Conservation (phyloP, 2,888 invertebrate species). For the Dasypogon diadema region DNA sequence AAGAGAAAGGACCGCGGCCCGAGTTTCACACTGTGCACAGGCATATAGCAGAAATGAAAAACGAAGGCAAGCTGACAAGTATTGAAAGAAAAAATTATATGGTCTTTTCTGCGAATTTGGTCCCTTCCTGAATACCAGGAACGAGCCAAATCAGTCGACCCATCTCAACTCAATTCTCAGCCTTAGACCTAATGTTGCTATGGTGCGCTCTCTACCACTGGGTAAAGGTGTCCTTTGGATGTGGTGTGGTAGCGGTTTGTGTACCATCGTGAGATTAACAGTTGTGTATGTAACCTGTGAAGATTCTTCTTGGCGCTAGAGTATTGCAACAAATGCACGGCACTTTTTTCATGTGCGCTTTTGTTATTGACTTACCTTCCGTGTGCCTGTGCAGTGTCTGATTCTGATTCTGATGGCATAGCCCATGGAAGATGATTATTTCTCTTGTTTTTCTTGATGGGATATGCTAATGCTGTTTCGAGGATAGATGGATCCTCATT, state of each 20-base stretch:
- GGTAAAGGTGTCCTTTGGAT: neutral
- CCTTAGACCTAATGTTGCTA: neutral
- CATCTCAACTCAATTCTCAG: slow-evolving; percentile 17
- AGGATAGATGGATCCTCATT: too few relatives aligned
- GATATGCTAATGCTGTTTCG: too few relatives aligned
- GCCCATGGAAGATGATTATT: too few relatives aligned
- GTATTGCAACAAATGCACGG: neutral
- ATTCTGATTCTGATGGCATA: too few relatives aligned
- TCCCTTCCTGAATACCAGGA: slow-evolving; percentile 49
- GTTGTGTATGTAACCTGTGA: neutral
- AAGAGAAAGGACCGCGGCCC: neutral
- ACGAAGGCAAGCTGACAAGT: neutral
- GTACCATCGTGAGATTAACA: neutral
- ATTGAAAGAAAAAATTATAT: slow-evolving; percentile 8
- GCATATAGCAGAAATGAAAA: neutral
- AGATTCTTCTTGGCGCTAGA: neutral
- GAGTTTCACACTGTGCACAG: neutral
- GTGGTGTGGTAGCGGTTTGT: neutral
- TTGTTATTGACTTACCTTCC: too few relatives aligned
- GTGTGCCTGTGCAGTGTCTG: too few relatives aligned
- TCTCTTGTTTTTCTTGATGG: too few relatives aligned
- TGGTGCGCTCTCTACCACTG: neutral
- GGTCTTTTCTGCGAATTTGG: slow-evolving; percentile 45
- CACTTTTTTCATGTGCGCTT: neutral
- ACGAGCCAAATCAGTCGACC: slow-evolving; percentile 39